phyloP scores from a whole-genome alignment of 2,888 invertebrate genomes.

The Agrochola lota region DNA sequence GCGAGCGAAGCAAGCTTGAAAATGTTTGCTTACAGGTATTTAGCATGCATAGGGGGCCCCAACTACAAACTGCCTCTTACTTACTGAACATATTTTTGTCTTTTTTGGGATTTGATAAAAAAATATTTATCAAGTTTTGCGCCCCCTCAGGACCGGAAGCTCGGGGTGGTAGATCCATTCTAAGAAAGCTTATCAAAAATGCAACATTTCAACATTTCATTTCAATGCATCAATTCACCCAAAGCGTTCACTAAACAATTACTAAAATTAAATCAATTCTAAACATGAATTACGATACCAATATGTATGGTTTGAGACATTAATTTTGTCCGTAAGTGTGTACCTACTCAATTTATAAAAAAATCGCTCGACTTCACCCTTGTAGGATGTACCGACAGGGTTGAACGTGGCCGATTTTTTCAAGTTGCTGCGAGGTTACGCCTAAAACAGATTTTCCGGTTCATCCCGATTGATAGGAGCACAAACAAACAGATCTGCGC shows the following conservation, averaged over 20 bases:
- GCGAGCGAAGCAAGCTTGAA: too few species aligned
- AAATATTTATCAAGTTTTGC: too few species aligned
- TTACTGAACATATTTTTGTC: too few species aligned
- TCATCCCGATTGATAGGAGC: constrained; percentile 29
- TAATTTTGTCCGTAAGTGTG: background rate
- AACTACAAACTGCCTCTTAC: too few species aligned
- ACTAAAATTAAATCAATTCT: background rate
- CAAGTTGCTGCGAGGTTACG: background rate
- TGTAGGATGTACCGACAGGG: too few species aligned
- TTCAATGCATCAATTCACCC: too few species aligned
- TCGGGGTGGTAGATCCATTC: background rate
- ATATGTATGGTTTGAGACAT: background rate
- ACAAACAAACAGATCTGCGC: constrained; percentile 50
- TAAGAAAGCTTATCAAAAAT: background rate
- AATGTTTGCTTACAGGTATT: too few species aligned
- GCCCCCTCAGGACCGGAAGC: too few species aligned
- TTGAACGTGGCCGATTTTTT: too few species aligned
- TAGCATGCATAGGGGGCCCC: too few species aligned
- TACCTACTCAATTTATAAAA: background rate
- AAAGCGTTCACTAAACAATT: background rate
- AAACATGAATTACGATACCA: background rate
- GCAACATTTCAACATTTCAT: background rate
- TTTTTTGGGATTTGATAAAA: too few species aligned
- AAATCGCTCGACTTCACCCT: background rate
- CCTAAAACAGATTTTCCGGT: constrained; percentile 25